Evolutionary conservation across 23 tunicate species (phyloP), one percentile per base, ranked within the genome.

Genomic region (Phallusia fumigata): DNA sequence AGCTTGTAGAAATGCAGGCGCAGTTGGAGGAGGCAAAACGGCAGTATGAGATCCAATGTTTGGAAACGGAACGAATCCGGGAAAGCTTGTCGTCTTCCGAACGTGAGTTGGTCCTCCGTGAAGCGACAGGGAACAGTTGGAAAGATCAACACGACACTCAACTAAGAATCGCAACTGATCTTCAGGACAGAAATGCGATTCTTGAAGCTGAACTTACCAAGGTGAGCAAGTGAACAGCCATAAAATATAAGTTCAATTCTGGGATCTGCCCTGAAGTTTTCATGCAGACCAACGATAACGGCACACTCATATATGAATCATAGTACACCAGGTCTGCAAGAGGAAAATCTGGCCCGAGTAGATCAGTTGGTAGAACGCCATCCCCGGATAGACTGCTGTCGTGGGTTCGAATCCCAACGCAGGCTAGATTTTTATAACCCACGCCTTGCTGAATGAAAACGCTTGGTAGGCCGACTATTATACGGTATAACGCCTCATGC

Each of bases 161-260:
- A 51, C 72, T 76, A 32, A 80, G 83, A 32, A 92, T 87, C 32
- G 34, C 76, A 50, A 31, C 64, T 22, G 86, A 82, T 24, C 36
- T 92, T 53, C 83, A 92, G 83, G 86, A 83, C 12, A 64, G 97
- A 44, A 92, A 92, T 35, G 75, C 53, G 22, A 81, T 53, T 44
- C 53, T 92, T 44, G 97, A 92, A 76, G 65, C 58, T 49, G 91
- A 92, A 73, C 76, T 92, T 21, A 40, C 88, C 18, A 92, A 92
- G 91, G 97, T 92, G 15, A n/a, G 16, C 3, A 6, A 24, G 69
- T 1, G 13, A 58, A 6, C 16, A 5, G 28, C 8, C 15, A 6
- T 58, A 22, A 22, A 58, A 58, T 21, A 1, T 2, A 13, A 58
- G 28, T 58, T 58, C 11, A 1, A 58, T 2, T 13, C 13, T 58